Conservation (phyloP, 2,888 invertebrate species). For the Pocota personata region DNA sequence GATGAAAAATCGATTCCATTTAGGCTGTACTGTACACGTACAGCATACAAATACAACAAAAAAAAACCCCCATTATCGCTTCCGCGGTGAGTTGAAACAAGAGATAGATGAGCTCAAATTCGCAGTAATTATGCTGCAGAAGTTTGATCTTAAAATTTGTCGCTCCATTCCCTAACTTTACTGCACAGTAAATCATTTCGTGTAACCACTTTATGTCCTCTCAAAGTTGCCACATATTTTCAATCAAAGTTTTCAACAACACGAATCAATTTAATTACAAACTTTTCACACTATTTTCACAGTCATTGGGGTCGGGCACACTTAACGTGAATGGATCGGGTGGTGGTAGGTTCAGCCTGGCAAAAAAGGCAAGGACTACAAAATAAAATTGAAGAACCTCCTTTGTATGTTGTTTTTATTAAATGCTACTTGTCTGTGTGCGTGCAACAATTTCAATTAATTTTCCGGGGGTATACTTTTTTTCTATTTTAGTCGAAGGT, state of each 20-base stretch:
- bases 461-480: conserved; percentile 54
- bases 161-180: neutral
- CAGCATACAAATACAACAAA: too few relatives aligned
- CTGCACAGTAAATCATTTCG: conserved; percentile 21
- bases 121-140: neutral
- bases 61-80: too few relatives aligned
- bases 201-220: conserved; percentile 32
- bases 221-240: conserved; percentile 41
- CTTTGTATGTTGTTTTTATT: conserved; percentile 53
- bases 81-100: too few relatives aligned
- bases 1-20: too few relatives aligned
- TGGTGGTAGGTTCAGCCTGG: neutral
- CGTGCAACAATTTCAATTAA: conserved; percentile 72
- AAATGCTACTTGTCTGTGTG: conserved; percentile 55
- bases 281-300: conserved; percentile 60
- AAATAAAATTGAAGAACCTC: conserved; percentile 60
- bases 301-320: conserved; percentile 30
- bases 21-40: too few relatives aligned
- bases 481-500: conserved; percentile 44
- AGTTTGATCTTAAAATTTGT: neutral
- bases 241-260: conserved; percentile 56
- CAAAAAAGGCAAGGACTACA: conserved; percentile 24
- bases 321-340: neutral
- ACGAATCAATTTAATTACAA: conserved; percentile 68
- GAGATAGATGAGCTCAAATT: too few relatives aligned